Evolutionary conservation across 2,113 vertebrate species (phyloP).

Genomic region (Eublepharis macularius): DNA sequence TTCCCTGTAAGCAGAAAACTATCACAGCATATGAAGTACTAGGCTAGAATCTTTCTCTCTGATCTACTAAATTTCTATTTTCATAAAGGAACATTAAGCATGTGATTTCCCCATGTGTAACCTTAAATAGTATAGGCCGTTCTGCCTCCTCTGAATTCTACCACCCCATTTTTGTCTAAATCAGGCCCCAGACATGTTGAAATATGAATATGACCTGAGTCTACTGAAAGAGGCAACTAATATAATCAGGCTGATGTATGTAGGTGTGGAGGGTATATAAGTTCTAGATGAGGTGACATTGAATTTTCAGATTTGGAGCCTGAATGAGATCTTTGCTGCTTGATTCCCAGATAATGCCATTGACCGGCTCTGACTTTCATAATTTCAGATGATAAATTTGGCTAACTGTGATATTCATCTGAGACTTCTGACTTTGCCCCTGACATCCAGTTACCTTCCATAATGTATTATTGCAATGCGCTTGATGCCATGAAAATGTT

Average conservation of each 20-base stretch:
- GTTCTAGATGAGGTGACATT: background rate
- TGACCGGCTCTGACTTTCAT: background rate
- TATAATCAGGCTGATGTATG: background rate
- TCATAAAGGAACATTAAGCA: too few species aligned
- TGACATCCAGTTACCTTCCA: background rate
- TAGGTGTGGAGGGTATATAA: background rate
- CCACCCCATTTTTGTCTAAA: too few species aligned
- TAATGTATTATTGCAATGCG: background rate
- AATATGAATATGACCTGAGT: background rate
- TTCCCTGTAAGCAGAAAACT: too few species aligned
- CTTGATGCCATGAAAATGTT: background rate
- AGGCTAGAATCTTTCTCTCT: too few species aligned
- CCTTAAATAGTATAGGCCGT: too few species aligned
- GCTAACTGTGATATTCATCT: background rate
- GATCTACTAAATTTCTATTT: too few species aligned
- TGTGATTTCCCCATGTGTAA: too few species aligned
- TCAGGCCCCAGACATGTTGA: too few species aligned
- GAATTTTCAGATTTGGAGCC: background rate
- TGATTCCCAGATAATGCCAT: background rate
- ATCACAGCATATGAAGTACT: too few species aligned
- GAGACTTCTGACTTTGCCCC: background rate
- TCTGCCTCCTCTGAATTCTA: too few species aligned
- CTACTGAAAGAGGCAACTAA: background rate
- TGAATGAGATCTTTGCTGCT: background rate
- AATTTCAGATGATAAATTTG: background rate